Evolutionary conservation across 92 coral and sea anemone species (phyloP), one percentile per base, ranked within the genome.

Genomic region (Virgularia gustaviana): DNA sequence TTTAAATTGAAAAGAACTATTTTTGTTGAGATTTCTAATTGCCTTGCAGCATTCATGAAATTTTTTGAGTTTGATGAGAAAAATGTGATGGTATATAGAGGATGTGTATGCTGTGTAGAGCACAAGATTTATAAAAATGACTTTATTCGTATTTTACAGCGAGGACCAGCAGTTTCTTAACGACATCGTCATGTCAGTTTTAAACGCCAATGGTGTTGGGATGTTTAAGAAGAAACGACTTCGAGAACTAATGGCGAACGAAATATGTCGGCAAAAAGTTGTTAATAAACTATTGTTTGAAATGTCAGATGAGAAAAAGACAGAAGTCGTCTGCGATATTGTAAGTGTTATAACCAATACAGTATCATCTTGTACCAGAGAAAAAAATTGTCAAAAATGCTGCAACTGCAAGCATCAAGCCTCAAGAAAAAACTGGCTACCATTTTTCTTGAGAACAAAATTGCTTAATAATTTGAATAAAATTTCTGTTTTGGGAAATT

Each of bases 81-180:
- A 57, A 57, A 2, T 22, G 6, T 9, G 30, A 57, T 30, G 35
- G n/a, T 24, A 36, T 4, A 6, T 18, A 56, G 0, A 28, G 28
- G 1, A n/a, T n/a, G 30, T 57, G 9, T 57, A 30, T 10, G 18
- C 55, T 3, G 10, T 11, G 33, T 60, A 8, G 34, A 9, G 27
- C 7, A 12, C 7, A 12, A 22, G 19, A 25, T 30, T 56, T 41
- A 27, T 43, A 25, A 11, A 31, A 1, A n/a, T 59, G 31, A 25
- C 22, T 41, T 6, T 23, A 35, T 53, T 62, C 35, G 51, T 20
- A 28, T 28, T 28, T 57, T 52, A 2, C 66, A 94, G 98, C 52
- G 98, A 94, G 37, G 90, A 94, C 79, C 98, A 94, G 60, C 92
- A 89, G 41, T 94, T 94, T 65, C 85, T 94, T 29, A 87, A 89